Base-by-base conservation (phyloP, 2,797 vertebrate species). In the Heteromormyrus szaboi region DNA sequence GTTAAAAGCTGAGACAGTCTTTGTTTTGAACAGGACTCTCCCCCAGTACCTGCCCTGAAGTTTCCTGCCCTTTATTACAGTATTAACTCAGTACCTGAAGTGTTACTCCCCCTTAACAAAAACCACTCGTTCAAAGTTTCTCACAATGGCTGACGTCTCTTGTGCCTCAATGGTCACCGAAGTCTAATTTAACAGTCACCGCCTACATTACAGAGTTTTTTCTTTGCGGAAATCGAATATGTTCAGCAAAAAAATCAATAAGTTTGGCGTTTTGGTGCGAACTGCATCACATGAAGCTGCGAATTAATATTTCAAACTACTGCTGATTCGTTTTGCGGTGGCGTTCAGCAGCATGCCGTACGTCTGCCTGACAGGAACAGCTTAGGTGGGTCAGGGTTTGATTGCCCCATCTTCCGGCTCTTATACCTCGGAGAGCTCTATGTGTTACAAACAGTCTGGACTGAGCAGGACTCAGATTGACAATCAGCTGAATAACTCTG, bases 1-100 rank as follows among this genome's bases (percentile, higher is more conserved):
- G 92, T 93, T 93, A 92, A 93, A 90, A 88, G 48, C 68, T 46
- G 76, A 89, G 62, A 22, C 37, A 87, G 89, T 37, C 81, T 90
- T 29, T 87, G 46, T 90, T 91, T 90, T 56, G 91, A 90, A 62
- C 87, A 76, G 76, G 25, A 85, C 51, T 89, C 91, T 93, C 90
- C 93, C 90, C 87, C 37, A 50, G 44, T 37, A 89, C 11, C 8
- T 41, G 37, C 54, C 48, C 84, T 84, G 72, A 92, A 91, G 88
- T 87, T 86, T 48, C 88, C 50, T 84, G 46, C 87, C 91, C 89
- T 89, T 90, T 89, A 85, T 79, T 92, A 25, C 25, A 25, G 25
- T 25, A 88, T 87, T 88, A 72, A 84, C 54, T 88, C 51, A 81
- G 48, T 48, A 86, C 51, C 12, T n/a, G 2, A 46, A 41, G 19